phyloP scores from a whole-genome alignment of 2,888 invertebrate genomes.

The Lucinisca nassula region DNA sequence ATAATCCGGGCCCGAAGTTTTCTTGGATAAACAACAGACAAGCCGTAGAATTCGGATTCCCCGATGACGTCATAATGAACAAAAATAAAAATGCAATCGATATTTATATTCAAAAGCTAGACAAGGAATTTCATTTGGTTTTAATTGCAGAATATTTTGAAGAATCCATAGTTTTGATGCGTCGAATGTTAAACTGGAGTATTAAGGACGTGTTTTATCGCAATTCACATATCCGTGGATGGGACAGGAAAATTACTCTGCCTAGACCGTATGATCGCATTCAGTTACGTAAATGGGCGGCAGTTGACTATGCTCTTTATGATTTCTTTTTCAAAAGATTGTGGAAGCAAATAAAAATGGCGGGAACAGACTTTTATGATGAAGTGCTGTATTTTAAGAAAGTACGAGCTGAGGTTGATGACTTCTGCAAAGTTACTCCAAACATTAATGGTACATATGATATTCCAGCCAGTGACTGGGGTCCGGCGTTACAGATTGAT shows the following conservation, averaged over 20 bases:
- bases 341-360: conserved; percentile 62
- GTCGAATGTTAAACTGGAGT: conserved; percentile 74
- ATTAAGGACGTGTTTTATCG: conserved; percentile 75
- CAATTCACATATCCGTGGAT: conserved; percentile 59
- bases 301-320: conserved; percentile 70
- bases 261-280: conserved; percentile 60
- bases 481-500: conserved; percentile 35
- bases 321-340: conserved; percentile 67
- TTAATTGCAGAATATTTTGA: conserved; percentile 78
- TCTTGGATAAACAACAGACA: conserved; percentile 74
- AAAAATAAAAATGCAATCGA: conserved; percentile 57
- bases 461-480: conserved; percentile 51
- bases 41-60: conserved; percentile 73
- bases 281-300: conserved; percentile 57
- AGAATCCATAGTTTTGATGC: conserved; percentile 77
- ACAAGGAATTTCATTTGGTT: conserved; percentile 75
- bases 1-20: conserved; percentile 23
- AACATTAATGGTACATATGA: conserved; percentile 52
- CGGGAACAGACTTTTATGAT: conserved; percentile 64
- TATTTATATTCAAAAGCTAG: conserved; percentile 67
- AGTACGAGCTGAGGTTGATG: conserved; percentile 62
- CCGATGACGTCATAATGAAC: conserved; percentile 56
- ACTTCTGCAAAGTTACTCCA: conserved; percentile 65
- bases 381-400: conserved; percentile 71
- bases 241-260: conserved; percentile 63